These are phyloP conservation scores for Oasisia sp. DNA, from an alignment of 2,888 invertebrate genomes.

Conservation along the genomic window DNA sequence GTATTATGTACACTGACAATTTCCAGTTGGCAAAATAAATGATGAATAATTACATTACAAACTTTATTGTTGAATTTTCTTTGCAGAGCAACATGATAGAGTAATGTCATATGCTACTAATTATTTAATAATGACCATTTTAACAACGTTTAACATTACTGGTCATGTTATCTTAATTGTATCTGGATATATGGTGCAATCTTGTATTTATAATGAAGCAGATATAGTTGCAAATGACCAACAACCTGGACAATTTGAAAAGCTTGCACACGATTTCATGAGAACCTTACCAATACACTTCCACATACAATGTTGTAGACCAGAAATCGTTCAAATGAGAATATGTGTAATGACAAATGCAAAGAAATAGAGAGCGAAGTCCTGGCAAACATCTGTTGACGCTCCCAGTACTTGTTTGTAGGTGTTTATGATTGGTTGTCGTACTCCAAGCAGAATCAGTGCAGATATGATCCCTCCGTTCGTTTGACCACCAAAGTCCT, in stretches of 20 bases:
- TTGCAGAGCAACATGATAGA: background rate
- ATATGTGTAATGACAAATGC: constrained; percentile 4
- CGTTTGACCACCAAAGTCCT: background rate
- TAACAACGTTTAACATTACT: background rate
- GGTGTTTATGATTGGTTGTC: background rate
- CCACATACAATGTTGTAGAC: background rate
- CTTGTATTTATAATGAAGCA: background rate
- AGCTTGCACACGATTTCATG: background rate
- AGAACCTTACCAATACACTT: background rate
- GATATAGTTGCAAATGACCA: background rate
- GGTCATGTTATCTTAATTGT: background rate
- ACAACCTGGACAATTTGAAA: background rate
- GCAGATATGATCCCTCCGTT: constrained; percentile 12
- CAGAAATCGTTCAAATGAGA: background rate
- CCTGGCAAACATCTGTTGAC: background rate
- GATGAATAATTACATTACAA: background rate
- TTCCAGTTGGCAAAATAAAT: background rate
- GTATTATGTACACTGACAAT: background rate
- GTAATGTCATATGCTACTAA: background rate
- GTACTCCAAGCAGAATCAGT: background rate
- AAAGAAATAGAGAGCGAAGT: background rate
- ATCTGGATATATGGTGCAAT: background rate
- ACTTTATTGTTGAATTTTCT: background rate
- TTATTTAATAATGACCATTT: background rate
- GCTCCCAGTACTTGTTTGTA: constrained; percentile 9